Conservation (phyloP, 2,888 invertebrate genomes). For the Dioctria linearis region DNA sequence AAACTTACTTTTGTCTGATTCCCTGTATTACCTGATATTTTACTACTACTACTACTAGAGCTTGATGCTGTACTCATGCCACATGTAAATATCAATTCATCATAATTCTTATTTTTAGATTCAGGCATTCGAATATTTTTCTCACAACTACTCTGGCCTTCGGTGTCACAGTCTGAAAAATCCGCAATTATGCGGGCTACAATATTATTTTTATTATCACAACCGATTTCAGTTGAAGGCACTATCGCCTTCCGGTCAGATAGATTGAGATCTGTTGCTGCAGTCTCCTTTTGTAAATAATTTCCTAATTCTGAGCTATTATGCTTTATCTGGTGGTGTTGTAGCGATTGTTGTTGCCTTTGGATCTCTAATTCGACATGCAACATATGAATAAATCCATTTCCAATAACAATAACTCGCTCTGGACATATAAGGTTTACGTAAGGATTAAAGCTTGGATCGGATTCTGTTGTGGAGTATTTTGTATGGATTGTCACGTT, state of each 20-base stretch:
- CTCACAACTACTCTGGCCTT: slow-evolving; percentile 69
- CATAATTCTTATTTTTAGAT: slow-evolving; percentile 68
- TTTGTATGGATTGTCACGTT: slow-evolving; percentile 94
- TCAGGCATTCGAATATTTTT: slow-evolving; percentile 67
- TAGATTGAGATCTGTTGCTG: slow-evolving; percentile 63
- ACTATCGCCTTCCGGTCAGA: slow-evolving; percentile 67
- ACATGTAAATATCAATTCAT: slow-evolving; percentile 73
- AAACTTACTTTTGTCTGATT: slow-evolving; percentile 61
- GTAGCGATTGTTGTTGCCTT: slow-evolving; percentile 62
- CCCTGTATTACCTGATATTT: slow-evolving; percentile 52
- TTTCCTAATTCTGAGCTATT: slow-evolving; percentile 59
- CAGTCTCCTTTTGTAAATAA: slow-evolving; percentile 63
- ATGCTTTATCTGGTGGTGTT: slow-evolving; percentile 60
- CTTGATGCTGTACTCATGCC: slow-evolving; percentile 60
- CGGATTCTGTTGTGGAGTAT: slow-evolving; percentile 90
- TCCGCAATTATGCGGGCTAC: slow-evolving; percentile 77
- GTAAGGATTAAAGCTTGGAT: slow-evolving; percentile 82
- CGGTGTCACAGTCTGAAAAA: slow-evolving; percentile 76
- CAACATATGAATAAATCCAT: slow-evolving; percentile 87
- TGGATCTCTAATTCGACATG: slow-evolving; percentile 76
- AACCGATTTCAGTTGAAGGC: slow-evolving; percentile 62
- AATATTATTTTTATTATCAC: slow-evolving; percentile 72
- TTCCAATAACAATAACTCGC: slow-evolving; percentile 87
- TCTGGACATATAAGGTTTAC: slow-evolving; percentile 80
- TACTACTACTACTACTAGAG: slow-evolving; percentile 54